Base-by-base conservation (phyloP, 2,797 vertebrate genomes). In the Gymnocypris eckloni region DNA sequence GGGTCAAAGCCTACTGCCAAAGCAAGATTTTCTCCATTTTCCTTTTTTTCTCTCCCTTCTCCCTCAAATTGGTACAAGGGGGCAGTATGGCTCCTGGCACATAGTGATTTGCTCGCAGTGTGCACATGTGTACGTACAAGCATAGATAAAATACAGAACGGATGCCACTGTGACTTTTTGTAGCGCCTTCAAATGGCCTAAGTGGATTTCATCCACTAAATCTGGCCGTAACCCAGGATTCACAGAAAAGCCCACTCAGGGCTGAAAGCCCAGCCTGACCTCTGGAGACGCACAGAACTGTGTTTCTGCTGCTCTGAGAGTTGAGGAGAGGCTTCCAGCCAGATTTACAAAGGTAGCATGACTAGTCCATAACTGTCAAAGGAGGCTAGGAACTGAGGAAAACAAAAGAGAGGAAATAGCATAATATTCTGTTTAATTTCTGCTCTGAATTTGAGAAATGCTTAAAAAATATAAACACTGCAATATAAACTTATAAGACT, bases 61-160 rank as follows among this genome's bases (percentile, higher is more conserved):
- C 71, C 86, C 73, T 88, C 88, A 93, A 94, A 95, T 92, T 93
- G 92, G 91, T 93, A 93, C 92, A 91, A 84, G 90, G 82, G 78
- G 75, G 90, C 41, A n/a, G 48, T 85, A 87, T 92, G 90, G 92
- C 92, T 93, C 82, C 87, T 85, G 89, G 80, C 56, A 73, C 87
- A 83, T 80, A 78, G 79, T 77, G 88, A 79, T 77, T 69, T 9
- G 28, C 84, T 81, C 78, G 81, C 76, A 92, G 83, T 72, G 67
- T 86, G 41, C 33, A 41, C 72, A 75, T 70, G 83, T 79, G 85
- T 86, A 66, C 18, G n/a, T 87, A 81, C 71, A 50, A 67, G 76
- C 28, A 33, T 71, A 76, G 56, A 70, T 81, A 69, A 54, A 56
- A 81, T 41, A 81, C 50, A 70, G 72, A 81, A 88, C 18, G 66